Evolutionary conservation across 2,888 invertebrate species (phyloP).

Genomic region (Kryphioiulus occultus): DNA sequence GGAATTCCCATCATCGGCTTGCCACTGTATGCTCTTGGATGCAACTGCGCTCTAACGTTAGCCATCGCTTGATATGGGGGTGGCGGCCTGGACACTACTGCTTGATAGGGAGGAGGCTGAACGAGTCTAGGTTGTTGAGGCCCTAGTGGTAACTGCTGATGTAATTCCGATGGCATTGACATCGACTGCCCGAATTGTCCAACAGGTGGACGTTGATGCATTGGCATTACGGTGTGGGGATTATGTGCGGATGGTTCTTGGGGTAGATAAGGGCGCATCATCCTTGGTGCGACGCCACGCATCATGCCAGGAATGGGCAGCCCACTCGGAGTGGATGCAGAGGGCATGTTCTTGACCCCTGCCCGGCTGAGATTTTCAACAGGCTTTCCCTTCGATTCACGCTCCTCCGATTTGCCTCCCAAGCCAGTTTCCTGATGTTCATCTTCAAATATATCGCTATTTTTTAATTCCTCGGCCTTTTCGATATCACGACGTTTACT

Average conservation of each 20-base stretch:
- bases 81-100: slow-evolving; percentile 62
- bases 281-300: neutral
- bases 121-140: slow-evolving; percentile 40
- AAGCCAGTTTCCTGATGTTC: slow-evolving; percentile 52
- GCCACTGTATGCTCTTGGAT: slow-evolving; percentile 32
- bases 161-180: slow-evolving; percentile 45
- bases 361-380: neutral
- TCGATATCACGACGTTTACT: slow-evolving; percentile 57
- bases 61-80: slow-evolving; percentile 58
- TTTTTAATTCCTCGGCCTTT: slow-evolving; percentile 53
- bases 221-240: neutral
- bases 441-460: slow-evolving; percentile 53
- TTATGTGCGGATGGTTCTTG: neutral
- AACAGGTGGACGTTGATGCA: slow-evolving; percentile 61
- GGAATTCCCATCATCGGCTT: slow-evolving; percentile 42
- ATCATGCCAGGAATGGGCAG: neutral
- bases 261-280: slow-evolving; percentile 33
- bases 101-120: slow-evolving; percentile 71
- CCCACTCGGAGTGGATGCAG: neutral
- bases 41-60: slow-evolving; percentile 1
- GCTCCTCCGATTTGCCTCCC: slow-evolving; percentile 49
- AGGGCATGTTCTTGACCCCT: neutral
- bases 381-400: slow-evolving; percentile 48
- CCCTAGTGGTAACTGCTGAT: slow-evolving; percentile 36
- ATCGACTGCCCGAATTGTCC: slow-evolving; percentile 53